Conservation (phyloP, 2,113 vertebrate genomes). For the Gymnobelideus leadbeateri region DNA sequence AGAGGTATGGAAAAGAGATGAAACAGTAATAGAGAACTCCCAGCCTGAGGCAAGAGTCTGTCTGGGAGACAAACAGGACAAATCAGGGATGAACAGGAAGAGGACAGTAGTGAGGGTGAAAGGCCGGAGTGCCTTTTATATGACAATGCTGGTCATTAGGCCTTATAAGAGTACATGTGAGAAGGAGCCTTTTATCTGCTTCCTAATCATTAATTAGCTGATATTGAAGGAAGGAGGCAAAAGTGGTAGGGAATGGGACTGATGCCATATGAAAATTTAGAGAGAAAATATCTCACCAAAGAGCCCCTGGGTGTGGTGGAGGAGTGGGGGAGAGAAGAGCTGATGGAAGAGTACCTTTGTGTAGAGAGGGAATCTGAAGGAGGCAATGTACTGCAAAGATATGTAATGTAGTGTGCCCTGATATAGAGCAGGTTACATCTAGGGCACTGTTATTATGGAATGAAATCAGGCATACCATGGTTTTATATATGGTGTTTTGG, state of each 20-base stretch:
- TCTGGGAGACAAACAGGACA: conserved; percentile 34
- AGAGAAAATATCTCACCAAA: not conserved
- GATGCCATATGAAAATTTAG: not conserved
- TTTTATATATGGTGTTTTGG: not conserved
- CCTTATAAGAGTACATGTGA: not conserved
- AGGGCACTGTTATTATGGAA: not conserved
- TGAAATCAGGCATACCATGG: not conserved
- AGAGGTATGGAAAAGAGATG: conserved; percentile 83
- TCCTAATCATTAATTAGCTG: conserved; percentile 13
- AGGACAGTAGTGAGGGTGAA: not conserved
- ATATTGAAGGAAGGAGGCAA: not conserved
- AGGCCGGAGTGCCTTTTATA: not conserved
- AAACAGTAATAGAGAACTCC: conserved; percentile 73
- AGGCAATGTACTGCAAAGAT: accelerated
- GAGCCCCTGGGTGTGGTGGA: accelerated
- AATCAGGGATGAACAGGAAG: conserved; percentile 43
- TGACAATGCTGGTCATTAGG: conserved; percentile 34
- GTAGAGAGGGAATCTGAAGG: not conserved
- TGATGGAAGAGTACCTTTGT: not conserved
- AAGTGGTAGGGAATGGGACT: not conserved
- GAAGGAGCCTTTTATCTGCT: not conserved
- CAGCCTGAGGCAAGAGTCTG: conserved; percentile 63
- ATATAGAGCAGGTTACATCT: not conserved
- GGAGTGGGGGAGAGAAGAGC: not conserved
- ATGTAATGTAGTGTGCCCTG: not conserved